These are phyloP conservation scores for Phaenicophaeus curvirostris DNA, from an alignment of 2,797 vertebrate species.

Conservation along the genomic window DNA sequence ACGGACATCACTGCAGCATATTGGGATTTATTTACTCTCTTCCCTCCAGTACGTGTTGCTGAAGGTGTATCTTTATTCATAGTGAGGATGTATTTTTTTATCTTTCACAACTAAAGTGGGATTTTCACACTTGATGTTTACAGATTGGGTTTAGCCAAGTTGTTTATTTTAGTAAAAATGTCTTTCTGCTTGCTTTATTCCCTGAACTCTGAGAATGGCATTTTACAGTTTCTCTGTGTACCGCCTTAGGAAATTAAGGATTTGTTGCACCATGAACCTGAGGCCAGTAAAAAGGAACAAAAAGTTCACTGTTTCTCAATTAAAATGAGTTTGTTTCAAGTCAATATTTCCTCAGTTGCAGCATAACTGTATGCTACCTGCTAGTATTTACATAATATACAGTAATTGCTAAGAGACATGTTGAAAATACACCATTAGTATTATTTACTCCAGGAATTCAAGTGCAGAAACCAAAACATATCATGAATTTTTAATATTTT, in stretches of 20 bases:
- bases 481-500: slow-evolving; percentile 67
- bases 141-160: slow-evolving; percentile 7
- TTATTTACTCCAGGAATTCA: slow-evolving; percentile 70
- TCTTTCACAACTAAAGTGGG: slow-evolving; percentile 46
- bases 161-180: slow-evolving; percentile 67
- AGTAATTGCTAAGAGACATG: slow-evolving; percentile 61
- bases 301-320: slow-evolving; percentile 34
- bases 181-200: slow-evolving; percentile 51
- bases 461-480: slow-evolving; percentile 62
- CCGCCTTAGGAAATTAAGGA: slow-evolving; percentile 33
- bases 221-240: slow-evolving; percentile 44
- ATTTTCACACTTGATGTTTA: slow-evolving; percentile 67
- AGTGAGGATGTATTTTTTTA: background rate
- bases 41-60: background rate
- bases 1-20: background rate
- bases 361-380: slow-evolving; percentile 61
- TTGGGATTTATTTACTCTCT: background rate
- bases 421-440: slow-evolving; percentile 63
- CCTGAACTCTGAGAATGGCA: slow-evolving; percentile 7
- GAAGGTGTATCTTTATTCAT: background rate
- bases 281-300: slow-evolving; percentile 38
- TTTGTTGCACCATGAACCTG: slow-evolving; percentile 8
- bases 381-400: slow-evolving; percentile 59
- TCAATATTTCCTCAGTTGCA: slow-evolving; percentile 50
- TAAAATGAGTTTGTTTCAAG: slow-evolving; percentile 54